Evolutionary conservation across 2,888 invertebrate genomes (phyloP), one percentile per base, ranked within the genome.

Genomic region (Aromia moschata): DNA sequence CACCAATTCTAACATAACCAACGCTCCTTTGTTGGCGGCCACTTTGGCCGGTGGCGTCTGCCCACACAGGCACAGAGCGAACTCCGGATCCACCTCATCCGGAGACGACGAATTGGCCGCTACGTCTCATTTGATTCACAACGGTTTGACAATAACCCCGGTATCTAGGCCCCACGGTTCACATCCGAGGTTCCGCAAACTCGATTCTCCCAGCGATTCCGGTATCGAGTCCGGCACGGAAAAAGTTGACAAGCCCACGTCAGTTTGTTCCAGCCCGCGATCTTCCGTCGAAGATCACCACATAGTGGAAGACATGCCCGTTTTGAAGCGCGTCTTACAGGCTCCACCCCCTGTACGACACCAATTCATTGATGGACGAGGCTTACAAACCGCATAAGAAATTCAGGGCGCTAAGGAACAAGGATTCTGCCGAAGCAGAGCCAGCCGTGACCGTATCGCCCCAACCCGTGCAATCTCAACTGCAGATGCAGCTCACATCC

Each of bases 301-400:
- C 69, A 86, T 88, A 54, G 87, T 89, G 16, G 92, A 93, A 77
- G 94, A 95, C 75, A 96, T 96, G 95, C 95, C 96, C 2, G 95
- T 96, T 69, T 83, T 96, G 71, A 96, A 96, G 79, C 87, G 95
- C 51, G 96, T 95, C 1, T 85, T 96, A 14, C 94, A 96, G 78
- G 95, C 96, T 1, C 96, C 96, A 1, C 96, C 95, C n/a, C 0
- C 83, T 95, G 4, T 93, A 94, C 80, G 94, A 94, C 77, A 93
- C 94, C 55, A 92, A 92, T 77, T 90, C 92, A 1, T 82, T 96
- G 56, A 95, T 96, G 94, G 94, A 95, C 79, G 95, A 94, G 81
- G 94, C 94, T 11, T 96, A 96, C 83, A 94, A 95, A 79, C 95
- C 95, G 61, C 96, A 96, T 84, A 96, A 96, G 82, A 96, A 96